Percentiles rank a stretch among this genome's conserved stretches.
These are phyloP conservation scores for Erpetoichthys calabaricus DNA, from an alignment of 2,797 vertebrate genomes.

Conservation along the genomic window DNA sequence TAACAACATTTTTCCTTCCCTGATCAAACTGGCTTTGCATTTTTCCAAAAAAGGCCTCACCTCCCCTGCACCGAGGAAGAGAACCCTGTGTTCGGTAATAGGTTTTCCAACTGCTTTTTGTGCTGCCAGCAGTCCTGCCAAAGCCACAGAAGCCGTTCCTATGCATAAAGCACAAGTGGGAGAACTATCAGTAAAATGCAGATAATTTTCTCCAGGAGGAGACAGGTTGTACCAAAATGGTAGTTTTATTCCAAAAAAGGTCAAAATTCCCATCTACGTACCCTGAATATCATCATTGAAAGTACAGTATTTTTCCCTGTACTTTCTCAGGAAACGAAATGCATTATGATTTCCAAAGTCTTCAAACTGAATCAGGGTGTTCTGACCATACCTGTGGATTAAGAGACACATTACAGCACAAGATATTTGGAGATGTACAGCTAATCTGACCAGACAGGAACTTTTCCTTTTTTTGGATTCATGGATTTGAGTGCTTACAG, in stretches of 20 bases:
- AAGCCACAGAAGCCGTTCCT: slow-evolving; percentile 85
- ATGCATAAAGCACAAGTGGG: slow-evolving; percentile 4
- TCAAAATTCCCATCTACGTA: slow-evolving; percentile 21
- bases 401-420: background rate
- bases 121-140: slow-evolving; percentile 79
- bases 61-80: slow-evolving; percentile 95
- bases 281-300: slow-evolving; percentile 98
- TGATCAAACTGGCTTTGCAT: too few species aligned
- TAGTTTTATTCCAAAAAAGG: too few species aligned
- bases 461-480: background rate
- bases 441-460: background rate
- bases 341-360: slow-evolving; percentile 98
- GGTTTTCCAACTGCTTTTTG: slow-evolving; percentile 66
- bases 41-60: slow-evolving; percentile 34
- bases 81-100: slow-evolving; percentile 72
- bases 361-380: slow-evolving; percentile 91
- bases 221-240: too few species aligned
- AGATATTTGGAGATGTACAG: background rate
- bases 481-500: background rate
- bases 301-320: slow-evolving; percentile 87
- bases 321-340: slow-evolving; percentile 83
- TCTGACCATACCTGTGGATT: slow-evolving; percentile 61
- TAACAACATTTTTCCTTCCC: too few species aligned
- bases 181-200: too few species aligned
- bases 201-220: too few species aligned